phyloP scores from a whole-genome alignment of 2,888 invertebrate genomes.

The Chalcosyrphus nemorum region DNA sequence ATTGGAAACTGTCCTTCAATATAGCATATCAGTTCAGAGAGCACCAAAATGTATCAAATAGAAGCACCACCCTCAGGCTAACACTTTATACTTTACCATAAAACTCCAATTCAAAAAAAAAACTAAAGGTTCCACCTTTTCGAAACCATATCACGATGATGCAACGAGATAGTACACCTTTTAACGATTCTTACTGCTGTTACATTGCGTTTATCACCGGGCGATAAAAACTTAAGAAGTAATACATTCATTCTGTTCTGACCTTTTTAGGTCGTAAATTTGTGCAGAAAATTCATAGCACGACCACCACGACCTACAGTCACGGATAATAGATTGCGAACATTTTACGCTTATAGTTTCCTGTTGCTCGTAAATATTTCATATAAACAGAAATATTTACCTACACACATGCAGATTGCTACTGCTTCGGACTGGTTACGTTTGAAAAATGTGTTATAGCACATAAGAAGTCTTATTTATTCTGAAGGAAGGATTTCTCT shows the following conservation, averaged over 20 bases:
- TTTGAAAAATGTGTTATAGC: not conserved
- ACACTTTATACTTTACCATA: no score
- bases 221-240: not conserved
- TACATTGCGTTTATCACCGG: not conserved
- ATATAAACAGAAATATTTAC: not conserved
- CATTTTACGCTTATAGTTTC: not conserved
- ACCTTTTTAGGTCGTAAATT: constrained; percentile 4
- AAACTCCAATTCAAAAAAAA: no score
- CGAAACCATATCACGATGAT: no score
- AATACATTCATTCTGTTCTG: not conserved
- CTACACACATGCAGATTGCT: not conserved
- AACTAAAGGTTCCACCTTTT: no score
- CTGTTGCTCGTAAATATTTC: constrained; percentile 8
- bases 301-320: constrained; percentile 1
- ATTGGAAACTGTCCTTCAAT: no score
- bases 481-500: no score
- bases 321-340: constrained; percentile 8
- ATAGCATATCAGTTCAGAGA: no score
- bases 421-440: not conserved
- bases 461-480: no score
- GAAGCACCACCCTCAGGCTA: no score
- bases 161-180: not conserved
- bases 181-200: not conserved
- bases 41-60: no score
- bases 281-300: not conserved